Percentiles rank a stretch among this genome's conserved stretches.
phyloP scores from a whole-genome alignment of 2,888 invertebrate genomes.

The Rhaphigaster nebulosa region DNA sequence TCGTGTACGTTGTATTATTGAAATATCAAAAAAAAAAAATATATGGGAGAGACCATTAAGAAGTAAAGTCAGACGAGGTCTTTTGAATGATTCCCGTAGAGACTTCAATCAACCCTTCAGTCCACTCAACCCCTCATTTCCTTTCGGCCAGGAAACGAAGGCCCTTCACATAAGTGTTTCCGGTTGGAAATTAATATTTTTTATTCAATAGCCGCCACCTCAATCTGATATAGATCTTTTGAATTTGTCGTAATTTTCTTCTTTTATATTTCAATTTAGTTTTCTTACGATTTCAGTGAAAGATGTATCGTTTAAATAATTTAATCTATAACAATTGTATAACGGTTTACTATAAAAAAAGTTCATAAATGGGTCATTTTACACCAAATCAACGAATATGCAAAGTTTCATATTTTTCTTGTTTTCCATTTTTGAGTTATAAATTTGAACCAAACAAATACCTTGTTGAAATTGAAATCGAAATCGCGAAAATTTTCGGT shows the following conservation, averaged over 20 bases:
- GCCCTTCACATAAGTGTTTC: not conserved
- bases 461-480: no score
- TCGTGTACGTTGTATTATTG: no score
- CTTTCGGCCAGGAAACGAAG: slow-evolving; percentile 22
- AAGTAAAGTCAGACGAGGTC: not conserved
- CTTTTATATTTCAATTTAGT: not conserved
- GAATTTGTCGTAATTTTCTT: not conserved
- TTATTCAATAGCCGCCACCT: not conserved
- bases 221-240: not conserved
- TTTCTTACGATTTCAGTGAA: not conserved
- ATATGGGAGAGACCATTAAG: not conserved
- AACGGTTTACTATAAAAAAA: no score
- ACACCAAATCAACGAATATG: no score
- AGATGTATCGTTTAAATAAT: not conserved
- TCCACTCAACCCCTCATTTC: slow-evolving; percentile 40
- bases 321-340: no score
- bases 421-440: no score
- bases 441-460: no score
- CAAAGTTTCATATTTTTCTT: no score
- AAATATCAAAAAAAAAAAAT: not conserved
- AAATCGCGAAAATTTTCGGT: no score
- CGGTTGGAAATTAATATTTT: slow-evolving; percentile 35
- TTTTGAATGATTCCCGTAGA: not conserved
- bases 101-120: slow-evolving; percentile 28
- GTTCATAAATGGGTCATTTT: no score